phyloP scores from a whole-genome alignment of 1,140 invertebrate species.

The Lasioglossum albipes region DNA sequence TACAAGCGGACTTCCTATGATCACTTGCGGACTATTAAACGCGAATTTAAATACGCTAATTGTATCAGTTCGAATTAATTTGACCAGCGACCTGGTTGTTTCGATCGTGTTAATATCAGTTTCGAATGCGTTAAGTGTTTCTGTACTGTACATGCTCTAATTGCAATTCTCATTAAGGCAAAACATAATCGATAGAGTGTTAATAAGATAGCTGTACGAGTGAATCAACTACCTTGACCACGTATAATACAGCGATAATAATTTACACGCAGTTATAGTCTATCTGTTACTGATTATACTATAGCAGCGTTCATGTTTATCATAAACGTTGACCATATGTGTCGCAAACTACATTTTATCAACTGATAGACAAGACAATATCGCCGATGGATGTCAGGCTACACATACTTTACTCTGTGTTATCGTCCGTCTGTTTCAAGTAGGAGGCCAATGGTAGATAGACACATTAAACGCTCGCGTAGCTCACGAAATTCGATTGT shows the following conservation, averaged over 20 bases:
- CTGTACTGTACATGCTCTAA: neutral
- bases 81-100: neutral
- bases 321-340: no score
- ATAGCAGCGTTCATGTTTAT: no score
- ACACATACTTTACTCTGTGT: neutral
- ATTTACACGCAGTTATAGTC: neutral
- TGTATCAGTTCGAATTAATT: neutral
- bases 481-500: no score
- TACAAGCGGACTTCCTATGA: no score
- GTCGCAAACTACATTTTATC: neutral
- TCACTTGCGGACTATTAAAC: no score
- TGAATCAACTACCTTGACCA: neutral
- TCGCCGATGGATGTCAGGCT: neutral
- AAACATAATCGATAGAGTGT: neutral
- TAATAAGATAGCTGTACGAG: neutral
- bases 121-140: neutral
- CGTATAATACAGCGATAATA: neutral
- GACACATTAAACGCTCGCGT: neutral
- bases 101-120: neutral
- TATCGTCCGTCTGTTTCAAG: neutral
- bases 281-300: no score
- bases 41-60: no score
- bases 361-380: neutral
- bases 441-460: neutral
- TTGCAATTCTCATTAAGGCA: neutral